A percentile compares a stretch with the other conserved stretches of the same genome.
Conservation (phyloP, 2,113 vertebrate species). For the Tychaedon coryphoeus region DNA sequence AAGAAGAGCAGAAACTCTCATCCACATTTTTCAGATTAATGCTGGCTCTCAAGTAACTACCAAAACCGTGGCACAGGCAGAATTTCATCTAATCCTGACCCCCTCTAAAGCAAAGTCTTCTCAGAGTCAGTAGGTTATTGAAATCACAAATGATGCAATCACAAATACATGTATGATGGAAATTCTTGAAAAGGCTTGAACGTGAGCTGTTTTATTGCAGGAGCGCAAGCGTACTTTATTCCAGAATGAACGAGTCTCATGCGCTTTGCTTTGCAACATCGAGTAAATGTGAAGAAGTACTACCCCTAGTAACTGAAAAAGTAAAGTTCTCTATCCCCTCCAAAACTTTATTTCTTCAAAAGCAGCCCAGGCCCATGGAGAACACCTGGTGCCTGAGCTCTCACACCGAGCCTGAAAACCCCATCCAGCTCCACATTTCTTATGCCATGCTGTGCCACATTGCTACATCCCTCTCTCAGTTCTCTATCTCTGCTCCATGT, state of each 20-base stretch:
- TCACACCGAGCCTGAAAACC: neutral
- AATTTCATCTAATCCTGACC: neutral
- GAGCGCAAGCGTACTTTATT: neutral
- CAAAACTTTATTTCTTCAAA: neutral
- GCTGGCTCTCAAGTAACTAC: neutral
- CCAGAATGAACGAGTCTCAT: neutral
- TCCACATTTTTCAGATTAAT: neutral
- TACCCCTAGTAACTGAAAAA: neutral
- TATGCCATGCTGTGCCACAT: no score
- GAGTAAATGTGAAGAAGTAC: neutral
- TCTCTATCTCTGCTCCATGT: accelerated
- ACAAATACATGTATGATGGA: neutral
- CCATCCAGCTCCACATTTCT: neutral
- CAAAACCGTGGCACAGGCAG: neutral
- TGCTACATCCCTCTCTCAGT: neutral
- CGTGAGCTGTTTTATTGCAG: neutral
- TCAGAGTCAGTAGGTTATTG: neutral
- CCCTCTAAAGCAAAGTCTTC: neutral
- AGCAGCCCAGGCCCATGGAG: neutral
- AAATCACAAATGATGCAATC: neutral
- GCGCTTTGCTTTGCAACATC: neutral
- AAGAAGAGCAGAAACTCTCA: neutral
- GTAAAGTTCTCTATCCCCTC: neutral
- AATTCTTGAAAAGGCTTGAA: neutral
- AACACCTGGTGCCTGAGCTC: neutral